Conservation (phyloP, 1,140 invertebrate species). For the Paramacrobiotus metropolitanus region DNA sequence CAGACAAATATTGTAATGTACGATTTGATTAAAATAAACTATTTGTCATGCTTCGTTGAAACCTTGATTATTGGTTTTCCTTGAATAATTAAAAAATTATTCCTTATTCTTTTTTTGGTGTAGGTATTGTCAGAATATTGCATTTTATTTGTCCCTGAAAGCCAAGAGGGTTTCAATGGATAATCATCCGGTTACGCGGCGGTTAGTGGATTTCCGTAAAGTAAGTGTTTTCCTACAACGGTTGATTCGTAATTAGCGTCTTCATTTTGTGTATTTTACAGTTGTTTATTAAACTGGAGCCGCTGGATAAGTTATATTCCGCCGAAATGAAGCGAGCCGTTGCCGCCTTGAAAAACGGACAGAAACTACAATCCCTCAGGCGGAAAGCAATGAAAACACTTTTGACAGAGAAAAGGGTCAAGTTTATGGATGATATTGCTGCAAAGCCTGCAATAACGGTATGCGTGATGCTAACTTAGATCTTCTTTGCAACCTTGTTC, state of each 20-base stretch:
- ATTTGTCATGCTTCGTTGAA: no score
- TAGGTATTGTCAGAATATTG: conserved; percentile 58
- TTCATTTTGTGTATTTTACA: conserved; percentile 19
- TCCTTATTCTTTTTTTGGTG: conserved; percentile 18
- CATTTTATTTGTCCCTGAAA: conserved; percentile 61
- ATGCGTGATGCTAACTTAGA: conserved; percentile 1
- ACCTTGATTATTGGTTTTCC: no score
- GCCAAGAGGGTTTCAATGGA: conserved; percentile 36
- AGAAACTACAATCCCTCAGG: no score
- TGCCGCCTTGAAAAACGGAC: conserved; percentile 26
- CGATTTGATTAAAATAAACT: no score
- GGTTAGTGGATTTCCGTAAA: conserved; percentile 46
- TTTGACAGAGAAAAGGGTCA: conserved; percentile 1
- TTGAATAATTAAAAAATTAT: no score
- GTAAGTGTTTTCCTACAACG: conserved; percentile 15
- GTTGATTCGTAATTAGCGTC: conserved; percentile 6
- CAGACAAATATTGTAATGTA: no score
- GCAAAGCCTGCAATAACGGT: not conserved
- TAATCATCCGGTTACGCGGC: conserved; percentile 60
- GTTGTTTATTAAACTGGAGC: conserved; percentile 42
- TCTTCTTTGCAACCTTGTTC: no score
- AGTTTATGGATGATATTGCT: not conserved
- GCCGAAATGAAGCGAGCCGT: conserved; percentile 37
- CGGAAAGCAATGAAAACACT: no score
- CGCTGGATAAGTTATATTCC: conserved; percentile 25